phyloP scores from a whole-genome alignment of 1,140 invertebrate genomes.

The Platyscapa corneri region DNA sequence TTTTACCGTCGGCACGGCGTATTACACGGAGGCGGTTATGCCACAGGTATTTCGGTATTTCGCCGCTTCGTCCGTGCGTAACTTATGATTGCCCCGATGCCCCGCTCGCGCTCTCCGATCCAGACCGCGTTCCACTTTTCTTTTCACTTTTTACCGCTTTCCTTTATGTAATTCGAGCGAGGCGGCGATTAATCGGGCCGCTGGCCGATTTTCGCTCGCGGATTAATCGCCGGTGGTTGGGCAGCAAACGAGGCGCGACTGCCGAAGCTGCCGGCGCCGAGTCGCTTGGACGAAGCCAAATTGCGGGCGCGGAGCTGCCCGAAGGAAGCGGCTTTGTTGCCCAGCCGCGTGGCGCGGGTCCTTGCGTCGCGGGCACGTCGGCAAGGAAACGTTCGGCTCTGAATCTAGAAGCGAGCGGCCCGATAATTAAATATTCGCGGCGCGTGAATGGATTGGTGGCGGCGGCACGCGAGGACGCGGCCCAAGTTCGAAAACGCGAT shows the following conservation, averaged over 20 bases:
- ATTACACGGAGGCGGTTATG: not conserved
- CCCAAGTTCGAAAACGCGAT: not conserved
- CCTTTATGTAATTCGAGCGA: not conserved
- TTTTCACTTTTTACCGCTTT: not conserved
- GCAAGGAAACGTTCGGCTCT: no score
- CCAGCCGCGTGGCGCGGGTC: no score
- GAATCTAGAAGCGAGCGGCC: no score
- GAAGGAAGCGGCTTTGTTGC: no score
- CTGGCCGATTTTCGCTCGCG: not conserved
- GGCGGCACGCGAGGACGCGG: not conserved
- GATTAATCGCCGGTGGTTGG: no score
- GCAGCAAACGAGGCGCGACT: no score
- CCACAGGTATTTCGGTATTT: not conserved
- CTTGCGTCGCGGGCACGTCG: no score
- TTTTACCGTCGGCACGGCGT: not conserved
- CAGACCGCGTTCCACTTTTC: not conserved
- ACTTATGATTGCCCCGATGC: not conserved
- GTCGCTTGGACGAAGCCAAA: no score
- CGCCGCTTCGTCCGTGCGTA: not conserved
- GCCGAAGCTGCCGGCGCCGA: no score
- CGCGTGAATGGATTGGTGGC: no score
- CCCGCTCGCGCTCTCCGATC: not conserved
- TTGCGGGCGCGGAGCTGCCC: no score
- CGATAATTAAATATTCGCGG: no score
- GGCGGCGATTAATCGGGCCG: not conserved